Evolutionary conservation across 1,140 invertebrate genomes (phyloP).

Genomic region (Halesus radiatus): DNA sequence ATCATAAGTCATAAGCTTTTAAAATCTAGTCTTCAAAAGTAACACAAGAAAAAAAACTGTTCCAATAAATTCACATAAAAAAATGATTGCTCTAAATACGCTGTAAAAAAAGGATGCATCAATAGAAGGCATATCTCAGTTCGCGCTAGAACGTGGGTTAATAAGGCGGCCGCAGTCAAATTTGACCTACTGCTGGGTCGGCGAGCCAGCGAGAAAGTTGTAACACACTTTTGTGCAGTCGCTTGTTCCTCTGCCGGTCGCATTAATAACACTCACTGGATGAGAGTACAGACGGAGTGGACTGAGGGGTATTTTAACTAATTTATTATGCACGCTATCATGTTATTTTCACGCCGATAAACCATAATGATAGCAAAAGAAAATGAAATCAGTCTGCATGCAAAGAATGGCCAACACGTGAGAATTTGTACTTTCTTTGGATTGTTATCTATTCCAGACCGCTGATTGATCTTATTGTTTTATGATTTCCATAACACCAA

Average conservation of each 20-base stretch:
- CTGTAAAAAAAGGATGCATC: not conserved
- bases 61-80: too few species aligned
- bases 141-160: constrained; percentile 22
- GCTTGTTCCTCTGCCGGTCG: constrained; percentile 4
- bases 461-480: not conserved
- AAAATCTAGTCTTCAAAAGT: too few species aligned
- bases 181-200: constrained; percentile 60
- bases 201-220: constrained; percentile 66
- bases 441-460: too few species aligned
- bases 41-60: too few species aligned
- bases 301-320: not conserved
- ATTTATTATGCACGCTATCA: not conserved
- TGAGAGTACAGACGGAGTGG: constrained; percentile 2
- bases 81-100: too few species aligned
- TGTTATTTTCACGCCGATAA: constrained; percentile 3
- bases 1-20: too few species aligned
- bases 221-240: constrained; percentile 67
- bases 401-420: not conserved
- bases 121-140: not conserved
- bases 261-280: constrained; percentile 25
- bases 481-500: too few species aligned
- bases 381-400: constrained; percentile 20
- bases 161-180: constrained; percentile 29
- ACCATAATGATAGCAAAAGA: constrained; percentile 2
- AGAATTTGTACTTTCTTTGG: not conserved